Conservation (phyloP, 2,888 invertebrate species). For the Diplazon laetatorius region DNA sequence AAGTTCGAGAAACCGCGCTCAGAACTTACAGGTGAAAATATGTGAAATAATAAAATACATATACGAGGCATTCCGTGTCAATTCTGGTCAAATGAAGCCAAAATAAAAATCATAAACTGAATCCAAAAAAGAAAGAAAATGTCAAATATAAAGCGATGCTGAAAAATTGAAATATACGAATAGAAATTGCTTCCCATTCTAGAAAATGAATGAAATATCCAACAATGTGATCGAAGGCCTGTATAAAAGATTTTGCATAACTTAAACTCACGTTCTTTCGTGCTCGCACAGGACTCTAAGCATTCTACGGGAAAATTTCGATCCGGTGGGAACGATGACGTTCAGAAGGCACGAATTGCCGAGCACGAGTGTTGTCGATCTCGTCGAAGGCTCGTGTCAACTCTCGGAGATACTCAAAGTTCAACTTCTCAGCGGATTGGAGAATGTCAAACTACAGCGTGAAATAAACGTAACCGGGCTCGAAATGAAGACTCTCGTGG, state of each 20-base stretch:
- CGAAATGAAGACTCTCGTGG: conserved; percentile 84
- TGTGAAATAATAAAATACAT: too few relatives aligned
- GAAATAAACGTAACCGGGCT: conserved; percentile 78
- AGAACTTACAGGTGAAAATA: conserved; percentile 88
- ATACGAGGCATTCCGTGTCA: too few relatives aligned
- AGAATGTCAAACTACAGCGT: conserved; percentile 73
- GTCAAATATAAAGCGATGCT: too few relatives aligned
- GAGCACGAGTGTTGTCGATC: conserved; percentile 86
- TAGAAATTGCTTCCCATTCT: too few relatives aligned
- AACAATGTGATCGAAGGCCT: too few relatives aligned
- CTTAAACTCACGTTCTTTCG: background rate
- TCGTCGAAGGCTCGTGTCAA: conserved; percentile 86
- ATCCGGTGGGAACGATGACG: conserved; percentile 83
- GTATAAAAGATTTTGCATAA: too few relatives aligned
- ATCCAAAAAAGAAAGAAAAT: too few relatives aligned
- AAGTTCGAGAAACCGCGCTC: conserved; percentile 86
- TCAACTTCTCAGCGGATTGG: conserved; percentile 81
- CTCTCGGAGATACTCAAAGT: conserved; percentile 86
- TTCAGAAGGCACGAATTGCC: conserved; percentile 81
- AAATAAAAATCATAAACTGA: too few relatives aligned
- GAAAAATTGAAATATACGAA: too few relatives aligned
- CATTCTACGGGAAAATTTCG: conserved; percentile 84
- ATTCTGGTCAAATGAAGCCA: too few relatives aligned
- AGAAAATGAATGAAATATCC: too few relatives aligned
- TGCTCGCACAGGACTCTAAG: conserved; percentile 80